These are phyloP conservation scores for Mormyrus proboscirostris DNA, from an alignment of 2,797 vertebrate genomes.

Conservation along the genomic window DNA sequence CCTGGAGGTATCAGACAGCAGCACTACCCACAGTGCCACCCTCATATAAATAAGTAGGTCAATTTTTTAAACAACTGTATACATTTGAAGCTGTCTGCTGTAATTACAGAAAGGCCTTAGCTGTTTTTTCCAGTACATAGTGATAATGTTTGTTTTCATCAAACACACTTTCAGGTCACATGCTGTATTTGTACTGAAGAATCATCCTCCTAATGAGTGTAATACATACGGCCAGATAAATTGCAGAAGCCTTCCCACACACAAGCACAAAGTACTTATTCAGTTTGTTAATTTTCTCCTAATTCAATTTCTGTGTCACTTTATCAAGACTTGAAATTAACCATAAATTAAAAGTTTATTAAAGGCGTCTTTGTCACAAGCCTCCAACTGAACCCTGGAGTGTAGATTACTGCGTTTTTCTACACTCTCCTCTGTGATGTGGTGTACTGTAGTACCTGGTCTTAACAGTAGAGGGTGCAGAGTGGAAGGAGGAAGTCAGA, in stretches of 20 bases:
- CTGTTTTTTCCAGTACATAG: neutral
- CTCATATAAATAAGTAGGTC: neutral
- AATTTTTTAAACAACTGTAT: neutral
- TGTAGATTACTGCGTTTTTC: neutral
- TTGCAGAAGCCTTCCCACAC: neutral
- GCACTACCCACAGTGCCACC: neutral
- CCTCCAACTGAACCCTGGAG: neutral
- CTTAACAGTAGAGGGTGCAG: slow-evolving; percentile 1
- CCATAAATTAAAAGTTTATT: neutral
- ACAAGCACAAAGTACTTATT: neutral
- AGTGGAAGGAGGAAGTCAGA: neutral
- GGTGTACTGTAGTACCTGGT: neutral
- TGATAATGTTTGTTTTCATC: neutral
- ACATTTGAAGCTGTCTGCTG: neutral
- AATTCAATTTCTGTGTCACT: neutral
- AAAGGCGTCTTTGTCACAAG: neutral
- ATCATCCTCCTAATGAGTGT: neutral
- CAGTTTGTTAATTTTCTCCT: neutral
- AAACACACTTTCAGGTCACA: neutral
- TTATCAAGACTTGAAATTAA: neutral
- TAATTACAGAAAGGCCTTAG: neutral
- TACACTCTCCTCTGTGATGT: neutral
- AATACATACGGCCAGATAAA: neutral
- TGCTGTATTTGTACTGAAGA: neutral
- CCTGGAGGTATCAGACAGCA: neutral